These are phyloP conservation scores for Lates japonicus DNA, from an alignment of 2,797 vertebrate species.

Conservation along the genomic window DNA sequence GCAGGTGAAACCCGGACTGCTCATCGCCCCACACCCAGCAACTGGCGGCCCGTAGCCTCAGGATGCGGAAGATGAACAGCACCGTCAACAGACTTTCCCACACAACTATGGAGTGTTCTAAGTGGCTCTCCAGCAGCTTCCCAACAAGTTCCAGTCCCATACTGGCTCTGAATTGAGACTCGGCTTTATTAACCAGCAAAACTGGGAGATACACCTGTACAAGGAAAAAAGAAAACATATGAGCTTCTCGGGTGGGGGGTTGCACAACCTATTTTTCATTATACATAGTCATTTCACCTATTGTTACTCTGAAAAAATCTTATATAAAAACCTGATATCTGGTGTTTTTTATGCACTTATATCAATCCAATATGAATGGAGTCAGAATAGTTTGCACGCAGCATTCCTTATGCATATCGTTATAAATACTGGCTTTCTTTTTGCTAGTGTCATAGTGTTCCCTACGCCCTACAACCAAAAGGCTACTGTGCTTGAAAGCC, in stretches of 20 bases:
- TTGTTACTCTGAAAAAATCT: too few species aligned
- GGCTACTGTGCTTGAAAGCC: slow-evolving; percentile 13
- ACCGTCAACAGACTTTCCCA: slow-evolving; percentile 93
- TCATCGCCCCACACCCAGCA: slow-evolving; percentile 93
- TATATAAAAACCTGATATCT: too few species aligned
- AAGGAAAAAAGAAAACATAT: slow-evolving; percentile 7
- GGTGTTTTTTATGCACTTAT: too few species aligned
- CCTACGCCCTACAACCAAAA: neutral
- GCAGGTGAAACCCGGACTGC: slow-evolving; percentile 90
- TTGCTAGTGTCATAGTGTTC: neutral
- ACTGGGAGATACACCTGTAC: slow-evolving; percentile 60
- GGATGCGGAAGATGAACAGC: slow-evolving; percentile 92
- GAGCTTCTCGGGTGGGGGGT: neutral
- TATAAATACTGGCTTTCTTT: neutral
- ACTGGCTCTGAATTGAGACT: slow-evolving; percentile 47
- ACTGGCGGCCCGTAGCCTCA: slow-evolving; percentile 89
- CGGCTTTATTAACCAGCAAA: slow-evolving; percentile 62
- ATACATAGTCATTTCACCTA: too few species aligned
- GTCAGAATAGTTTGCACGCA: neutral
- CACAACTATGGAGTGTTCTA: slow-evolving; percentile 92
- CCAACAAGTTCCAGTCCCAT: slow-evolving; percentile 93
- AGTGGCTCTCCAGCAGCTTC: slow-evolving; percentile 92
- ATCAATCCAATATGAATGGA: neutral
- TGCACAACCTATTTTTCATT: too few species aligned
- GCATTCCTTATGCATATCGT: neutral